phyloP scores from a whole-genome alignment of 2,888 invertebrate species.

The Calameuta filiformis region DNA sequence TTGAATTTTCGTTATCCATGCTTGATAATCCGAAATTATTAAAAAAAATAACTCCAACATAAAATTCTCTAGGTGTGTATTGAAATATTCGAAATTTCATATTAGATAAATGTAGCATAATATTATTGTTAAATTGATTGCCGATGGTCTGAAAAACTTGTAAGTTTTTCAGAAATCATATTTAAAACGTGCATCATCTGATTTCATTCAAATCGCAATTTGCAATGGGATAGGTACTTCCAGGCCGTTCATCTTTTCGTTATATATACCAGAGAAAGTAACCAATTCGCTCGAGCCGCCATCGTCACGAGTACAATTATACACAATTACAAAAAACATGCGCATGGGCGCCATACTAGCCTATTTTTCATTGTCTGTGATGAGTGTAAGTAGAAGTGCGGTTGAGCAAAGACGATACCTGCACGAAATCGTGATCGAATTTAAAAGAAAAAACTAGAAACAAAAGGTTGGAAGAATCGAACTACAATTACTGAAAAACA shows the following conservation, averaged over 20 bases:
- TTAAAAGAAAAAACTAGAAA: too few species aligned
- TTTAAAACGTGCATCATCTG: neutral
- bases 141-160: neutral
- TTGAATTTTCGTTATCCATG: neutral
- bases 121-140: neutral
- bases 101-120: neutral
- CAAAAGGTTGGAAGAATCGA: too few species aligned
- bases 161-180: neutral
- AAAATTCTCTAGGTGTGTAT: neutral
- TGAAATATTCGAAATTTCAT: neutral
- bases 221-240: neutral
- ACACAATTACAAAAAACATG: too few species aligned
- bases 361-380: too few species aligned
- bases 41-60: neutral
- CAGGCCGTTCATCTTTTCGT: slow-evolving; percentile 15
- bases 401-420: too few species aligned
- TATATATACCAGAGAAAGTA: slow-evolving; percentile 39
- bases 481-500: too few species aligned
- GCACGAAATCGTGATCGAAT: too few species aligned
- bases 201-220: neutral
- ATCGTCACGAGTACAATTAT: neutral
- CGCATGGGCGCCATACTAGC: too few species aligned
- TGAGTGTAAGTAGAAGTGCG: too few species aligned
- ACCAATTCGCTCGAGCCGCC: slow-evolving; percentile 22
- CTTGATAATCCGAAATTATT: neutral